Evolutionary conservation across 2,888 invertebrate genomes (phyloP).

Genomic region (Amblyjoppa fuscipennis): DNA sequence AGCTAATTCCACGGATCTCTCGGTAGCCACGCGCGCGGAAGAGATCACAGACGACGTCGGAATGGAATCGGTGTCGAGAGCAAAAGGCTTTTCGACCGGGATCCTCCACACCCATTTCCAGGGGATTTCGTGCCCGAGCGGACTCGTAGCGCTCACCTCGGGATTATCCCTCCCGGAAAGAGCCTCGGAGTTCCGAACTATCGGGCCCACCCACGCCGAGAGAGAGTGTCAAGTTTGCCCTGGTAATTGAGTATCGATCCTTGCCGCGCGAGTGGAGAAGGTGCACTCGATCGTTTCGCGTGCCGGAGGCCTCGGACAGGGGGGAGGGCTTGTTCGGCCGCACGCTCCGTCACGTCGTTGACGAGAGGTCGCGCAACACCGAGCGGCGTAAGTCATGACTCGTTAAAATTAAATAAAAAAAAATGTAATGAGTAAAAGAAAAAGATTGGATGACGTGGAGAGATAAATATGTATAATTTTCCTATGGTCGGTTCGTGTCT

Average conservation of each 20-base stretch:
- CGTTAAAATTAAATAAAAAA: neutral
- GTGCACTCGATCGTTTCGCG: slow-evolving; percentile 10
- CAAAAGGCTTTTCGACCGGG: slow-evolving; percentile 8
- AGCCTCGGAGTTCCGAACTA: neutral
- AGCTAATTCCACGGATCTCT: slow-evolving; percentile 48
- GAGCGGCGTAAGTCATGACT: slow-evolving; percentile 2
- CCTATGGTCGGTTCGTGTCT: slow-evolving; percentile 29
- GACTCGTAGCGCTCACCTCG: slow-evolving; percentile 6
- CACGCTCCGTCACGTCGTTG: slow-evolving; percentile 46
- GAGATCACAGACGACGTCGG: slow-evolving; percentile 27
- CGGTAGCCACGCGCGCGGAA: slow-evolving; percentile 23
- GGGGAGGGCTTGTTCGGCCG: slow-evolving; percentile 16
- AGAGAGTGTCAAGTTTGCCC: slow-evolving; percentile 8
- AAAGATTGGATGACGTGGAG: neutral
- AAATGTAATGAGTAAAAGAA: neutral
- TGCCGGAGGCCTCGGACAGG: neutral
- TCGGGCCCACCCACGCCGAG: neutral
- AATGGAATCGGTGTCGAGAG: slow-evolving; percentile 23
- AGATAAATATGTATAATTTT: slow-evolving; percentile 15
- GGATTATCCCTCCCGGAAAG: slow-evolving; percentile 55
- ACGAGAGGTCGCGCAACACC: slow-evolving; percentile 10
- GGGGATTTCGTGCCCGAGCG: slow-evolving; percentile 48
- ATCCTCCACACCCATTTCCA: slow-evolving; percentile 59
- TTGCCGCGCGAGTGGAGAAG: slow-evolving; percentile 6
- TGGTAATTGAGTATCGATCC: slow-evolving; percentile 53